A percentile compares a stretch with the other conserved stretches of the same genome.
These are phyloP conservation scores for Hirtodrosophila alboralis DNA, from an alignment of 2,888 invertebrate genomes.

Conservation along the genomic window DNA sequence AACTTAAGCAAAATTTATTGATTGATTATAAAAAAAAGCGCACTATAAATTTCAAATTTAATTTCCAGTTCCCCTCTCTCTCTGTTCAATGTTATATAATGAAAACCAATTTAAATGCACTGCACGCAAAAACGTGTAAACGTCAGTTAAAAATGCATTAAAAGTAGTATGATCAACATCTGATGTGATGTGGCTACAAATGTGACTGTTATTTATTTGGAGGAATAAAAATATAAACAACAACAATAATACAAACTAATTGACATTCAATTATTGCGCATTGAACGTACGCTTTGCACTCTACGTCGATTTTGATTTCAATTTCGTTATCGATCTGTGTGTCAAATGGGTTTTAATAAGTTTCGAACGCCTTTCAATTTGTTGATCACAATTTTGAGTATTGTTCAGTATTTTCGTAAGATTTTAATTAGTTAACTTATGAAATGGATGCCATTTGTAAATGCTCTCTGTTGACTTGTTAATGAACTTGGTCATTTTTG, in stretches of 20 bases:
- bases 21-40: too few relatives aligned
- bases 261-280: conserved; percentile 64
- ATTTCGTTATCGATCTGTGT: conserved; percentile 9
- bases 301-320: conserved; percentile 2
- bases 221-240: conserved; percentile 12
- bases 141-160: conserved; percentile 50
- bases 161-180: conserved; percentile 10
- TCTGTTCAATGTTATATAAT: conserved; percentile 47
- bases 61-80: conserved; percentile 4
- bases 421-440: conserved; percentile 31
- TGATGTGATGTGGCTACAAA: conserved; percentile 30
- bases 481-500: conserved; percentile 36
- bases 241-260: conserved; percentile 28
- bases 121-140: conserved; percentile 56
- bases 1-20: too few relatives aligned
- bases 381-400: too few relatives aligned
- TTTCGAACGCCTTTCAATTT: conserved; percentile 33
- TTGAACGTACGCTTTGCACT: conserved; percentile 2
- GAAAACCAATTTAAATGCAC: conserved; percentile 30
- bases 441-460: conserved; percentile 25
- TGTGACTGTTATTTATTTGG: conserved; percentile 15
- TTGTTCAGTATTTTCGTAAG: too few relatives aligned
- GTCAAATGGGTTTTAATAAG: conserved; percentile 29
- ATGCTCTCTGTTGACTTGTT: conserved; percentile 24
- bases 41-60: background rate